Evolutionary conservation across 1,140 invertebrate genomes (phyloP).

Genomic region (Drosophila kikkawai): DNA sequence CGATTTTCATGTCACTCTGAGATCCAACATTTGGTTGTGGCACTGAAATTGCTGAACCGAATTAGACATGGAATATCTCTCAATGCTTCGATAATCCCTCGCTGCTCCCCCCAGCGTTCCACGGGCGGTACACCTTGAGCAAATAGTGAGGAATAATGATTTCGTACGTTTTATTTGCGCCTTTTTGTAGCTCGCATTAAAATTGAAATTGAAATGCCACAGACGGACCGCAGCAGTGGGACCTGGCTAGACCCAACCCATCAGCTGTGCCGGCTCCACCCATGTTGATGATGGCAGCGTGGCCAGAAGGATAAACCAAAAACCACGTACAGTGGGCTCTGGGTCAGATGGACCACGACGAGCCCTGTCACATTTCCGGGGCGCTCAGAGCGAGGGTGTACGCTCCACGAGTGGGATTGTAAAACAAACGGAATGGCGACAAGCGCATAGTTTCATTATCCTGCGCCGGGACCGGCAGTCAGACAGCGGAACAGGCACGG

Average conservation of each 20-base stretch:
- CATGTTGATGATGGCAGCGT: slow-evolving; percentile 58
- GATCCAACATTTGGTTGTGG: background rate
- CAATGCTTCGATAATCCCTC: slow-evolving; percentile 25
- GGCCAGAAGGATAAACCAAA: slow-evolving; percentile 42
- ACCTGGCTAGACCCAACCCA: slow-evolving; percentile 7
- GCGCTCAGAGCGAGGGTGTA: slow-evolving; percentile 3
- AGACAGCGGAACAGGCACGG: slow-evolving; percentile 55
- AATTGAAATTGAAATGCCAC: slow-evolving; percentile 80
- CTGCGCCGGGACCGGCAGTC: slow-evolving; percentile 35
- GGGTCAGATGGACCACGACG: no score
- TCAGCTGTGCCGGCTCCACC: slow-evolving; percentile 27
- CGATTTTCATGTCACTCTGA: background rate
- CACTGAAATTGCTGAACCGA: slow-evolving; percentile 13
- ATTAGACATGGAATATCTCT: slow-evolving; percentile 22
- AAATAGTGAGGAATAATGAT: slow-evolving; percentile 60
- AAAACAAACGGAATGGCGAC: slow-evolving; percentile 74
- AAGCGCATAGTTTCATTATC: slow-evolving; percentile 80
- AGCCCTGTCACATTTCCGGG: background rate
- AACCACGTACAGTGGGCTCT: slow-evolving; percentile 54
- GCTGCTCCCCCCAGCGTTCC: background rate
- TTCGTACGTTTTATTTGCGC: slow-evolving; percentile 70
- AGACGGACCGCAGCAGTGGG: slow-evolving; percentile 63
- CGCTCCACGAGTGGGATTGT: slow-evolving; percentile 15
- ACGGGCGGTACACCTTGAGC: slow-evolving; percentile 35
- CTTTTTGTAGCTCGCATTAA: slow-evolving; percentile 74